Conservation (phyloP, 1,140 invertebrate genomes). For the Diabrotica virgifera region DNA sequence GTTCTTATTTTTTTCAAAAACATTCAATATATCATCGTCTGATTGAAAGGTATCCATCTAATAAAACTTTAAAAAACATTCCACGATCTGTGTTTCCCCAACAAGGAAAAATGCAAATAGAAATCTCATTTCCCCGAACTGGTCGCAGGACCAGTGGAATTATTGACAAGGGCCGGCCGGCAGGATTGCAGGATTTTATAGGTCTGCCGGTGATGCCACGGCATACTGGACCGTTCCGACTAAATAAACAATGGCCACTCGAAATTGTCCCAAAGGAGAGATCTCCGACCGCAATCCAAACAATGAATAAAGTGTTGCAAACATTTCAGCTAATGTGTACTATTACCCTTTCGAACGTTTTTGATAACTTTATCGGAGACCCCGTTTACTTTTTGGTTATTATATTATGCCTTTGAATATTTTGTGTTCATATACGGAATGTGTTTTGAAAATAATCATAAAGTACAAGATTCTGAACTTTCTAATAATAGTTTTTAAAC, state of each 20-base stretch:
- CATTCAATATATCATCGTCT: no score
- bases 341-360: conserved; percentile 29
- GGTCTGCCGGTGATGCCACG: background rate
- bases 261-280: conserved; percentile 29
- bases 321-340: conserved; percentile 31
- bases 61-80: conserved; percentile 1
- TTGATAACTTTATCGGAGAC: background rate
- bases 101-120: conserved; percentile 2
- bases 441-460: no score
- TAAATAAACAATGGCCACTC: conserved; percentile 32
- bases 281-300: conserved; percentile 29
- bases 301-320: conserved; percentile 30
- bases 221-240: conserved; percentile 9
- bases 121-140: background rate
- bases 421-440: no score
- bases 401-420: no score
- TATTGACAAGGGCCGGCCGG: background rate
- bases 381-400: no score
- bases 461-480: no score
- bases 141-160: background rate
- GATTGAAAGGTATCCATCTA: background rate
- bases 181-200: no score
- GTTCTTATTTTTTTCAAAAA: no score
- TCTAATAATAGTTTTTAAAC: no score
- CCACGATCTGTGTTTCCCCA: background rate